Evolutionary conservation across 2,113 vertebrate species (phyloP), one percentile per base, ranked within the genome.

Genomic region (Porphyrio hochstetteri): DNA sequence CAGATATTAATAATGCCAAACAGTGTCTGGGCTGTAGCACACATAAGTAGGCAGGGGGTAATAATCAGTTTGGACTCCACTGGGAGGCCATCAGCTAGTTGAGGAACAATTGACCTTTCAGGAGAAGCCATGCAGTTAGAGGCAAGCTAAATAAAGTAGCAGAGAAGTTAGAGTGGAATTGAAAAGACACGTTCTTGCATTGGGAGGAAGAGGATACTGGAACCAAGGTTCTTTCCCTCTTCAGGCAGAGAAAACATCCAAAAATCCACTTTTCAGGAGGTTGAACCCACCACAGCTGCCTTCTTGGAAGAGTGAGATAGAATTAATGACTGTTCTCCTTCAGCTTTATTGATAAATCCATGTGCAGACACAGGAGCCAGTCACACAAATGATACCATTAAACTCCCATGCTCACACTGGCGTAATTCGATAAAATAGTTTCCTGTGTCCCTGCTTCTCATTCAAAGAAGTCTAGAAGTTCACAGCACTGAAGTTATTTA

Each of bases 1-100:
- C 71, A 27, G 60, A 69, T 95, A 88, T 96, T 95, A 91, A 86
- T 93, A 88, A 94, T 72, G 86, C 55, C 86, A 93, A 83, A 20
- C 42, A 59, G 48, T 25, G 35, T 86, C 78, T 83, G 77, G 69
- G 64, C 81, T 69, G 11, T 21, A 77, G 53, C 56, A 94, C 71
- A 52, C 60, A 5, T 68, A 72, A 90, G 78, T 56, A 83, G 67
- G 52, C 75, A 81, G 63, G 33, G 71, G 75, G 56, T 83, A 74
- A 71, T 86, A 88, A 96, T 91, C 56, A 38, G 40, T 87, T 95
- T 72, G 92, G 72, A 60, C 57, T 95, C 83, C 53, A 11, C 14
- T 2, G 17, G 48, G 63, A 94, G 28, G n/a, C 77, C 70, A 65
- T 92, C 86, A 75, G 27, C 50, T 91, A 50, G 56, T 68, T 68